Conservation (phyloP, 2,797 vertebrate genomes). For the Scomberomorus guttatus region DNA sequence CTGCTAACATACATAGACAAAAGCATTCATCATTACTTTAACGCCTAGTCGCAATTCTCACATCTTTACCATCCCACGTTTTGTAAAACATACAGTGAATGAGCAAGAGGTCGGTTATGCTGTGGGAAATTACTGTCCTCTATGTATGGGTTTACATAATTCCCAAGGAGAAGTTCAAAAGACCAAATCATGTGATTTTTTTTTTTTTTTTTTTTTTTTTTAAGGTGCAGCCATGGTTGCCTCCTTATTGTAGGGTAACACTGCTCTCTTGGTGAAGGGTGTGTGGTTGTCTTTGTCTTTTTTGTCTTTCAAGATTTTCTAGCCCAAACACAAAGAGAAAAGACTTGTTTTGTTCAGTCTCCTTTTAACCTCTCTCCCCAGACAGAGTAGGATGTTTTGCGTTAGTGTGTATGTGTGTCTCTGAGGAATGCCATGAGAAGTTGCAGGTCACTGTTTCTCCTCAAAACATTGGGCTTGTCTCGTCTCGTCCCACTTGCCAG, state of each 20-base stretch:
- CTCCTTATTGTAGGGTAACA: conserved; percentile 59
- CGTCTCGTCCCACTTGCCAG: conserved; percentile 62
- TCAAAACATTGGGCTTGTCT: conserved; percentile 77
- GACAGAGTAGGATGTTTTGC: conserved; percentile 62
- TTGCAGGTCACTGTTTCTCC: conserved; percentile 75
- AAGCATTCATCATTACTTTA: conserved; percentile 26
- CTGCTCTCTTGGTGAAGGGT: conserved; percentile 59
- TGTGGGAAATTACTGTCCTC: conserved; percentile 55
- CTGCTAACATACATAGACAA: conserved; percentile 1
- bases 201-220: conserved; percentile 2
- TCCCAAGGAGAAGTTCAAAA: conserved; percentile 66
- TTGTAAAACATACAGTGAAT: conserved; percentile 26
- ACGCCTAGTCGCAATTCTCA: conserved; percentile 13
- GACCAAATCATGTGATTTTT: conserved; percentile 70
- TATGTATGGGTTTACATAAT: conserved; percentile 62
- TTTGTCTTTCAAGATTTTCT: conserved; percentile 54
- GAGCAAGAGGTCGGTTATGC: conserved; percentile 19
- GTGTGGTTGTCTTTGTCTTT: conserved; percentile 54
- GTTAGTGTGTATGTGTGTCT: conserved; percentile 41
- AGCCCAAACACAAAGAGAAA: conserved; percentile 43
- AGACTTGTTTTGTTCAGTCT: conserved; percentile 44
- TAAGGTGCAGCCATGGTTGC: conserved; percentile 60
- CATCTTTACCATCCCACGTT: conserved; percentile 24
- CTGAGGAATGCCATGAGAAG: conserved; percentile 72
- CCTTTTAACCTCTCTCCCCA: conserved; percentile 48